Base-by-base conservation (phyloP, 2,888 invertebrate genomes). In the Byasa hedistus region DNA sequence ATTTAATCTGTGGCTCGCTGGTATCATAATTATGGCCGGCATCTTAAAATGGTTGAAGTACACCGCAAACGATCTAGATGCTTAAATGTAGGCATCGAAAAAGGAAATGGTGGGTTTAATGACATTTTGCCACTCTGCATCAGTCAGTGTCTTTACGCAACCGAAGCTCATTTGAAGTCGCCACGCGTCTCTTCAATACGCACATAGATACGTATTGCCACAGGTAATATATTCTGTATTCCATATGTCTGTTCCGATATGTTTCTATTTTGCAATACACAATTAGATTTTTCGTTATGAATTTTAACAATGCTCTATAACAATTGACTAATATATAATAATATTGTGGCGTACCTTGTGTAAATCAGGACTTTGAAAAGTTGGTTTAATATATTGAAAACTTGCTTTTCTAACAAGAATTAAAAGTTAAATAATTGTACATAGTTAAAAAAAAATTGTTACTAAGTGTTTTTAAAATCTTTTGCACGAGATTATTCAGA, bases 21-120 rank as follows among this genome's bases (percentile, higher is more conserved):
- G 36, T 58, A 17, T 27, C 19, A 19, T 57, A 21, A 15, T 44
- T 62, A 48, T 44, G 19, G 36, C 2, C 12, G 12, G 55, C 39
- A 39, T 15, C 27, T 48, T 21, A 27, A 52, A 36, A 48, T 48
- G 24, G 63, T 48, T 10, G 32, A 21, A 32, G 21, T 62, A 19
- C 22, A 51, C 48, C 48, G 36, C 17, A 22, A 64, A 64, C 23
- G 39, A 57, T 66, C 52, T 15, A 62, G 54, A 54, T 61, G 39
- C n/a, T 57, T 57, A 51, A 65, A 48, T 55, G 19, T 24, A 12
- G 15, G 52, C 36, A 36, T 62, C 51, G 65, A 52, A 64, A 68
- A 68, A 68, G 60, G 60, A 71, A 71, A 72, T 65, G 69, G 69
- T 68, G 67, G 66, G 57, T 65, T 69, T 69, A 68, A 62, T 71